These are phyloP conservation scores for Malurus leucopterus DNA, from an alignment of 2,797 vertebrate species.

Conservation along the genomic window DNA sequence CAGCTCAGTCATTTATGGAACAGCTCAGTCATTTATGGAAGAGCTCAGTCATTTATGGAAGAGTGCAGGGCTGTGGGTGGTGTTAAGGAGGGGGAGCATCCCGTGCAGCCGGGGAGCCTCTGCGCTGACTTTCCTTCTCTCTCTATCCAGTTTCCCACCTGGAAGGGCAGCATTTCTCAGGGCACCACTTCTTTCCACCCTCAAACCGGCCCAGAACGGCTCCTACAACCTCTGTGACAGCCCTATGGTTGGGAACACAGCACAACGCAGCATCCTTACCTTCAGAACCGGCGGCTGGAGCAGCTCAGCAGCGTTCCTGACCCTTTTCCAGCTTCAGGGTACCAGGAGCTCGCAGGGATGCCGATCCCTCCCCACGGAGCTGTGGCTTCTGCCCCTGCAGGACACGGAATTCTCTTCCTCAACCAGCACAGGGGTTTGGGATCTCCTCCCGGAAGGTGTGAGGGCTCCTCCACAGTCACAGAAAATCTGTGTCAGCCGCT, in stretches of 20 bases:
- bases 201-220: fast-evolving
- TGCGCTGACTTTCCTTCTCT: neutral
- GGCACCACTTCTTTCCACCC: neutral
- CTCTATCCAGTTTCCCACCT: fast-evolving
- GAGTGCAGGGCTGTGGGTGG: neutral
- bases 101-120: fast-evolving
- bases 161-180: too few relatives aligned
- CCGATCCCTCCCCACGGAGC: neutral
- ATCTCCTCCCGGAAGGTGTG: fast-evolving
- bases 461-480: fast-evolving
- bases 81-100: neutral
- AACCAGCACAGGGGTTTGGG: fast-evolving
- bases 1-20: fast-evolving
- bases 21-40: fast-evolving
- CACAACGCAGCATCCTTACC: fast-evolving
- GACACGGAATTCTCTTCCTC: fast-evolving
- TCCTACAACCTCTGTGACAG: neutral
- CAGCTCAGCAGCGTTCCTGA: fast-evolving
- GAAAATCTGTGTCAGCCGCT: fast-evolving
- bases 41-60: fast-evolving
- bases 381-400: neutral
- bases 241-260: neutral
- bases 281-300: fast-evolving
- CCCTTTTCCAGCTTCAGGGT: neutral
- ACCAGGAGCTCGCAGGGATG: fast-evolving